Evolutionary conservation across 1,140 invertebrate species (phyloP).

Genomic region (Limonius californicus): DNA sequence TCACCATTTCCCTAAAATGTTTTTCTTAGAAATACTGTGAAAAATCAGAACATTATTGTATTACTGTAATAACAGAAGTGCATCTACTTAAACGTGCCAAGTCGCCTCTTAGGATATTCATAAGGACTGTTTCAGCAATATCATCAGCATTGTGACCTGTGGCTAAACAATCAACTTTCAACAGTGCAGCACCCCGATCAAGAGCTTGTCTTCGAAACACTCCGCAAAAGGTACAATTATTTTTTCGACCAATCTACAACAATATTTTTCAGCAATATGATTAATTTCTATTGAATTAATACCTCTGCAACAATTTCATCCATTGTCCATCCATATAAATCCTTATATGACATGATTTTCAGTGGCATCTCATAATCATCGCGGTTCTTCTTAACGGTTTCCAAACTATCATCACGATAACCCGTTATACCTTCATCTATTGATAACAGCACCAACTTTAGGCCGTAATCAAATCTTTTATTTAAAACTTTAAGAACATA

Average conservation of each 20-base stretch:
- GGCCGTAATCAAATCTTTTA: slow-evolving; percentile 84
- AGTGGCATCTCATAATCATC: slow-evolving; percentile 91
- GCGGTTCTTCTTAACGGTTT: slow-evolving; percentile 93
- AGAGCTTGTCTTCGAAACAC: slow-evolving; percentile 95
- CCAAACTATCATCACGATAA: slow-evolving; percentile 96
- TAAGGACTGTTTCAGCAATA: slow-evolving; percentile 96
- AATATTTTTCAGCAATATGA: too few species aligned
- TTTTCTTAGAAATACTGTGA: slow-evolving; percentile 15
- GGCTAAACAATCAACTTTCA: slow-evolving; percentile 89
- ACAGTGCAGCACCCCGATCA: slow-evolving; percentile 84
- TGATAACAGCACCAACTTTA: slow-evolving; percentile 89
- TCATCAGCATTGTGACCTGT: slow-evolving; percentile 99
- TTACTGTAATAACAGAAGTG: slow-evolving; percentile 83
- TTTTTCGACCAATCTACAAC: slow-evolving; percentile 85
- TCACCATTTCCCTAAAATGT: slow-evolving; percentile 60
- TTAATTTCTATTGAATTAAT: too few species aligned
- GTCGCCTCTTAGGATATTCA: slow-evolving; percentile 97
- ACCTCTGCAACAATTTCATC: slow-evolving; percentile 91
- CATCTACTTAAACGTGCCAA: slow-evolving; percentile 89
- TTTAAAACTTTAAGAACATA: slow-evolving; percentile 91
- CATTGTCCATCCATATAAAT: slow-evolving; percentile 99
- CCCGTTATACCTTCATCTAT: slow-evolving; percentile 99
- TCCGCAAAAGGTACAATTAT: slow-evolving; percentile 99
- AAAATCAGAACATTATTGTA: too few species aligned
- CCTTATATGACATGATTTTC: slow-evolving; percentile 96